Base-by-base conservation (phyloP, 2,888 invertebrate genomes). In the Baronia brevicornis region DNA sequence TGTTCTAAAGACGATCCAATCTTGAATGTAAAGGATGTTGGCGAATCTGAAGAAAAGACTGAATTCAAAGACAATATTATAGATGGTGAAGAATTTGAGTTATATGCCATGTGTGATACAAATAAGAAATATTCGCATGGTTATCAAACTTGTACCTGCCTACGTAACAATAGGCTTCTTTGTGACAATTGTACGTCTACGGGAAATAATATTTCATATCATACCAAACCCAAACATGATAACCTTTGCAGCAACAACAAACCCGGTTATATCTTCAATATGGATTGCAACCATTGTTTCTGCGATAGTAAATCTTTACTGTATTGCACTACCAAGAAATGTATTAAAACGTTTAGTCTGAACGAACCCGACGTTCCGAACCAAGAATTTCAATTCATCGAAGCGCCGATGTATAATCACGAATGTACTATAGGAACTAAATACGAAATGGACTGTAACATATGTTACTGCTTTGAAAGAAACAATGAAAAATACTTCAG, bases 221-320 rank as follows among this genome's bases (percentile, higher is more conserved):
- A 12, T 11, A 11, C 15, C 9, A 17, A 13, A 38, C 7, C n/a
- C 13, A 34, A 53, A 66, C 51, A 41, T n/a, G n/a, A n/a, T n/a
- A n/a, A n/a, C n/a, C n/a, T 35, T 17, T 38, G 51, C 2, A 73
- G 70, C 18, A 28, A 32, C 1, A 35, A 39, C 2, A 39, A 57
- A 13, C 59, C 68, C 1, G 68, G 69, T 2, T 60, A 65, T 9
- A 46, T 57, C 7, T 86, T 87, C 39, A 58, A 59, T 26, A 45
- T 68, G 10, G 80, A 77, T 22, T 88, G 88, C 53, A 88, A 88
- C 47, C 60, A 66, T 0, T 88, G 88, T 41, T 62, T 71, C 33
- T 88, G 88, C 40, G 77, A 80, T 25, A 44, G 49, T 3, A 63
- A 70, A 1, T 67, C 70, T 5, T 55, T 61, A 2, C 63, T 82